Evolutionary conservation across 2,888 invertebrate genomes (phyloP).

Genomic region (Ormyrus labotus): DNA sequence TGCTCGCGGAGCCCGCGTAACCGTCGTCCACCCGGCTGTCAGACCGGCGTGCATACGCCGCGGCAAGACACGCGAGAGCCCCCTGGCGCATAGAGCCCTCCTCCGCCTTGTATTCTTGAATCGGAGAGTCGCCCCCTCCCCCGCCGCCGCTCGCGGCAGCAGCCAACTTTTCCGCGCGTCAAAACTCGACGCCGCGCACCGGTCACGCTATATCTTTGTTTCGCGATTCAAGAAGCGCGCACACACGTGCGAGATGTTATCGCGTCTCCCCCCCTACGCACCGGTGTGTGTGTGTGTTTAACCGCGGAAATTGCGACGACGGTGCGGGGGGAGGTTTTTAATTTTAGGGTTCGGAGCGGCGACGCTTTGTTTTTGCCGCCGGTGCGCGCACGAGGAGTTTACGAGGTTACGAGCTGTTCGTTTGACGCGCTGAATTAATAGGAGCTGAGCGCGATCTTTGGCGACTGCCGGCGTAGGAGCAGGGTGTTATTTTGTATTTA

Average conservation of each 20-base stretch:
- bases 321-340: no score
- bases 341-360: no score
- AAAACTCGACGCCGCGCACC: conserved; percentile 29
- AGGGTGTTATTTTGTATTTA: no score
- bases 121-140: not conserved
- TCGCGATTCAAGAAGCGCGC: conserved; percentile 42
- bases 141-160: not conserved
- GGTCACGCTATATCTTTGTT: conserved; percentile 45
- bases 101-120: not conserved
- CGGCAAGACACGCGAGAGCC: not conserved
- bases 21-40: not conserved
- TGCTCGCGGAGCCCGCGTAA: conserved; percentile 14
- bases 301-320: conserved; percentile 44
- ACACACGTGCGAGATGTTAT: not conserved
- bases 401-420: no score
- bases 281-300: conserved; percentile 37
- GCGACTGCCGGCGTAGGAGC: no score
- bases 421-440: no score
- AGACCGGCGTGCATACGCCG: not conserved
- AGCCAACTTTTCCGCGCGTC: conserved; percentile 39
- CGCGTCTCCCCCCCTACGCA: no score
- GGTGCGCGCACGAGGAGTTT: no score
- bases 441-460: no score
- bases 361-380: no score
- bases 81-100: not conserved